phyloP scores from a whole-genome alignment of 2,113 vertebrate genomes.

The Carassius auratus region DNA sequence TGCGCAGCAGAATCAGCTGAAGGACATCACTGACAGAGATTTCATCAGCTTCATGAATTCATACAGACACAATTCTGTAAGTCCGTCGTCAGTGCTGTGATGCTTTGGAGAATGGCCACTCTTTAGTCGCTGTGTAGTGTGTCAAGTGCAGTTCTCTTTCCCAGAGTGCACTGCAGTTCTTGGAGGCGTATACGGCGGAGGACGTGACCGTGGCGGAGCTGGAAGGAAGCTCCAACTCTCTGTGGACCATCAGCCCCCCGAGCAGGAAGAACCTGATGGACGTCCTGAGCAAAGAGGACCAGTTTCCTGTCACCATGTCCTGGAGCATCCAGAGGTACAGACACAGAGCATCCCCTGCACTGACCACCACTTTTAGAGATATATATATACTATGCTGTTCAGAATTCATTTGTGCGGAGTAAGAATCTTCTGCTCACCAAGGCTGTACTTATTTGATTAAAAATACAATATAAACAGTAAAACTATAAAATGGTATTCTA shows the following conservation, averaged over 20 bases:
- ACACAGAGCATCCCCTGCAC: too few species aligned
- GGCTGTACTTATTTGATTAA: too few species aligned
- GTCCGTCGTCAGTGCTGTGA: not conserved
- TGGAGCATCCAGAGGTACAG: conserved; percentile 86
- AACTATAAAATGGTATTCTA: too few species aligned
- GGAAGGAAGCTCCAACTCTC: conserved; percentile 88
- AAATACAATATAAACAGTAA: too few species aligned
- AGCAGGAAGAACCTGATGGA: conserved; percentile 86
- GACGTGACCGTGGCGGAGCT: conserved; percentile 86
- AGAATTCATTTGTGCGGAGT: too few species aligned
- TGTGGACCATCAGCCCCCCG: conserved; percentile 91
- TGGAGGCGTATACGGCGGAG: conserved; percentile 84
- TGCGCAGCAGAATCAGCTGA: conserved; percentile 87
- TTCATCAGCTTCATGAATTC: conserved; percentile 61
- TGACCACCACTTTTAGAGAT: too few species aligned
- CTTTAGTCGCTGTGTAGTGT: not conserved
- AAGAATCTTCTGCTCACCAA: too few species aligned
- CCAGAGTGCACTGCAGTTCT: conserved; percentile 86
- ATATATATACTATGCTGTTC: too few species aligned
- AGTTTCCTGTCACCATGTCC: conserved; percentile 84
- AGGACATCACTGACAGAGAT: conserved; percentile 69
- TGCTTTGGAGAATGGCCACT: not conserved
- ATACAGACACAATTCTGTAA: conserved; percentile 59
- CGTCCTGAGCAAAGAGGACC: conserved; percentile 73
- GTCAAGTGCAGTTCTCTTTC: not conserved